phyloP scores from a whole-genome alignment of 2,113 vertebrate genomes.

The Proterorhinus semilunaris region DNA sequence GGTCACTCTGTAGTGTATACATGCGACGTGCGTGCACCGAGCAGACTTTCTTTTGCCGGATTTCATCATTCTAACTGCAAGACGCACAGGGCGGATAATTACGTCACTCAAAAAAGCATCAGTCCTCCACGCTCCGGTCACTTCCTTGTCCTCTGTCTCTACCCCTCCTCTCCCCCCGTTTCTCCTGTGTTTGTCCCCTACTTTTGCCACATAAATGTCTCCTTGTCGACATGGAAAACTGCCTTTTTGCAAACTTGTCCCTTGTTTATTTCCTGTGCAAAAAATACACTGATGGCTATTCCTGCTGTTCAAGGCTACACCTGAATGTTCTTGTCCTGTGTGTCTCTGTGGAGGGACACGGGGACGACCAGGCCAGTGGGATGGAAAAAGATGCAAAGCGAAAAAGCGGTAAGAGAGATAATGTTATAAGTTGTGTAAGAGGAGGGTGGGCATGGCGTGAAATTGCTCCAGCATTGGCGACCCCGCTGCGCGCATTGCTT shows the following conservation, averaged over 20 bases:
- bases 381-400: conserved; percentile 26
- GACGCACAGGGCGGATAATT: conserved; percentile 69
- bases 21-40: conserved; percentile 42
- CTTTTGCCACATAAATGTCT: conserved; percentile 49
- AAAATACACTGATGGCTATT: conserved; percentile 56
- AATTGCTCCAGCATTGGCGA: conserved; percentile 77
- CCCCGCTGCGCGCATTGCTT: conserved; percentile 57
- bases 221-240: conserved; percentile 51
- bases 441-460: conserved; percentile 80
- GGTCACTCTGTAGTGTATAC: conserved; percentile 58
- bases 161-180: not conserved
- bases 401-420: conserved; percentile 37
- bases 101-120: conserved; percentile 74
- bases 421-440: conserved; percentile 55
- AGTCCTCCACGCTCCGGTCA: conserved; percentile 70
- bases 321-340: conserved; percentile 55
- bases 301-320: conserved; percentile 61
- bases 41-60: conserved; percentile 39
- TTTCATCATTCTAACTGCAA: conserved; percentile 68
- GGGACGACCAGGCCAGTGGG: conserved; percentile 13
- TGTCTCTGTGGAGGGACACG: conserved; percentile 34
- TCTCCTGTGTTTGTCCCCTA: conserved; percentile 19
- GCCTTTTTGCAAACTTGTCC: conserved; percentile 39
- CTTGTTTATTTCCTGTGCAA: conserved; percentile 56
- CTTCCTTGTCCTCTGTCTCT: conserved; percentile 47